Evolutionary conservation across 2,888 invertebrate species (phyloP), one percentile per base, ranked within the genome.

Genomic region (Microctonus brassicae): DNA sequence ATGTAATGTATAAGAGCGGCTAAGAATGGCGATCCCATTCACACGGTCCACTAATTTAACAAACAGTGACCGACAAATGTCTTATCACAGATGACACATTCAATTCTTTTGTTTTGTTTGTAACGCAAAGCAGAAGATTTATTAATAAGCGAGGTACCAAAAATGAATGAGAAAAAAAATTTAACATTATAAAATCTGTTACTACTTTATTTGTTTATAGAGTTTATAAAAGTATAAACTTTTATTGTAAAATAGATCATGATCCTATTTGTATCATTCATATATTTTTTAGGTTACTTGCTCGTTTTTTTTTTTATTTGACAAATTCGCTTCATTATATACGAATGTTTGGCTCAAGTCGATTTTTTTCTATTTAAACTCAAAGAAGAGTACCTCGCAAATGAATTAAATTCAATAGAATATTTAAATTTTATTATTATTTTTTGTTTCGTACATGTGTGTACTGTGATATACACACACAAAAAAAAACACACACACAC

Each of bases 111-210:
- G n/a, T 52, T 73, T 77, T 72, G 70, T 71, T 75, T 76, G 73
- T 75, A 68, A 70, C 66, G 67, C 60, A 65, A 63, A 69, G 67
- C 65, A 58, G 65, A 47, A 69, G 70, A 71, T 76, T 74, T 73
- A 74, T 63, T 65, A 47, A 72, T 58, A 70, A 74, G 72, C 72
- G 72, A 77, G 76, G 74, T 73, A 75, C 77, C 72, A 76, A 77
- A 77, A 73, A 77, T 68, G 42, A 58, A 71, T 61, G 63, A 62
- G 22, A 72, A 60, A 57, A 58, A 63, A 39, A 73, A 69, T 39
- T 39, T 1, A 47, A 17, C 47, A 47, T 47, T 20, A 73, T 76
- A 70, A 75, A 70, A 72, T 72, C 73, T 76, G 76, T 76, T 73
- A 75, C 60, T 71, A 67, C 70, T 67, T 63, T 70, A 76, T 75